A percentile compares a stretch with the other conserved stretches of the same genome.
Evolutionary conservation across 2,797 vertebrate genomes (phyloP).

Genomic region (Anas flavirostris): DNA sequence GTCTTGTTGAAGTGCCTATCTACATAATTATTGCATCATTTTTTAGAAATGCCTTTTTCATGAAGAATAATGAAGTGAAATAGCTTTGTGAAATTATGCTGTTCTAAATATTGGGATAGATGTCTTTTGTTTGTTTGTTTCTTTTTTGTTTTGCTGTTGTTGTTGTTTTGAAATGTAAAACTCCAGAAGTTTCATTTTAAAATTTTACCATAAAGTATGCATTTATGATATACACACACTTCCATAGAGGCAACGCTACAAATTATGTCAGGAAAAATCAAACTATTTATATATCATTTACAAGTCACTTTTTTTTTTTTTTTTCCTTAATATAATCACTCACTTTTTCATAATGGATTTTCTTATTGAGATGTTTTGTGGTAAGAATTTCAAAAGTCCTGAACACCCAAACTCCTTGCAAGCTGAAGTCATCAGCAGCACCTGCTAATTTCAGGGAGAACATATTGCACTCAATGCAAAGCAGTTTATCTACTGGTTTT

Average conservation of each 20-base stretch:
- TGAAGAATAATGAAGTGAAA: background rate
- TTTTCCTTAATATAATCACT: background rate
- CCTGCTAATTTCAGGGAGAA: background rate
- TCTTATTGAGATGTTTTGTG: background rate
- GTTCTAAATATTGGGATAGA: background rate
- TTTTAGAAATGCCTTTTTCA: background rate
- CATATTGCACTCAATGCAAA: background rate
- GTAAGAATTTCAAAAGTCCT: background rate
- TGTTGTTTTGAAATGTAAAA: background rate
- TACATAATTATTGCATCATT: background rate
- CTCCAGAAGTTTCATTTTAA: background rate
- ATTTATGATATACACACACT: background rate
- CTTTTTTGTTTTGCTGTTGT: too few species aligned
- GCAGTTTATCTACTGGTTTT: background rate
- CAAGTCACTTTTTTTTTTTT: background rate
- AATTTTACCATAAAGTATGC: background rate
- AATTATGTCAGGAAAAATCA: background rate
- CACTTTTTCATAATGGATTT: background rate
- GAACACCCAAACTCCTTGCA: background rate
- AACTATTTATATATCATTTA: background rate
- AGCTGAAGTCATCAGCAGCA: background rate
- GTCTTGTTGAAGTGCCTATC: background rate
- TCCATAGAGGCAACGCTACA: background rate
- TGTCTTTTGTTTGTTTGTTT: background rate
- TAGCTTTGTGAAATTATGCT: background rate